Base-by-base conservation (phyloP, 2,797 vertebrate genomes). In the Ctenopoma kingsleyae region DNA sequence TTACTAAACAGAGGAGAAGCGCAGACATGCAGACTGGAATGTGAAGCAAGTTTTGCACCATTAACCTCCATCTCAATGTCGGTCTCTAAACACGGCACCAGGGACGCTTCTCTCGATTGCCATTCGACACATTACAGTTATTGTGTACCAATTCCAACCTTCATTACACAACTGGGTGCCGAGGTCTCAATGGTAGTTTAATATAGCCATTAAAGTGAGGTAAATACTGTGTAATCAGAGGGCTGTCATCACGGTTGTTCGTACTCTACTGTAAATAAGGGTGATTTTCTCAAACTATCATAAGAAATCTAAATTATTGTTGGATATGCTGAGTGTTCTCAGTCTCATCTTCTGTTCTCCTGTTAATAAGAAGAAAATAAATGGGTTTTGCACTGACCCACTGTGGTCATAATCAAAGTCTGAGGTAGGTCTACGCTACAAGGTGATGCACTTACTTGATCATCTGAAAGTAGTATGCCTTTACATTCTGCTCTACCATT, bases 111-210 rank as follows among this genome's bases (percentile, higher is more conserved):
- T 68, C 63, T 69, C 56, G 69, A 72, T 62, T 62, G 67, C 75
- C 50, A 71, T 69, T 78, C 78, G 72, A 84, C 54, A 80, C 79
- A 76, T 85, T 76, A 74, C 70, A 87, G 71, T 81, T 61, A 84
- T 85, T 74, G 62, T 82, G 62, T 56, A 80, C 84, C 70, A 79
- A 76, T 86, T 84, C 75, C 70, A 77, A 71, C 83, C 84, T 84
- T 84, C 88, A 89, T 87, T 88, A 89, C 83, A 81, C 78, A 67
- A 79, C 69, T 71, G 75, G 88, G 72, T 80, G 80, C 54, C 32
- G 52, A 61, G 59, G 71, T 67, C 57, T 70, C 35, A 46, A 46
- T 57, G 65, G 64, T 43, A 48, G 57, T 83, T 84, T 74, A 79
- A 80, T 59, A 47, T 13, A 70, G 52, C 50, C 65, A 54, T 76